These are phyloP conservation scores for Drosophila biarmipes DNA, from an alignment of 1,140 invertebrate species.

Conservation along the genomic window DNA sequence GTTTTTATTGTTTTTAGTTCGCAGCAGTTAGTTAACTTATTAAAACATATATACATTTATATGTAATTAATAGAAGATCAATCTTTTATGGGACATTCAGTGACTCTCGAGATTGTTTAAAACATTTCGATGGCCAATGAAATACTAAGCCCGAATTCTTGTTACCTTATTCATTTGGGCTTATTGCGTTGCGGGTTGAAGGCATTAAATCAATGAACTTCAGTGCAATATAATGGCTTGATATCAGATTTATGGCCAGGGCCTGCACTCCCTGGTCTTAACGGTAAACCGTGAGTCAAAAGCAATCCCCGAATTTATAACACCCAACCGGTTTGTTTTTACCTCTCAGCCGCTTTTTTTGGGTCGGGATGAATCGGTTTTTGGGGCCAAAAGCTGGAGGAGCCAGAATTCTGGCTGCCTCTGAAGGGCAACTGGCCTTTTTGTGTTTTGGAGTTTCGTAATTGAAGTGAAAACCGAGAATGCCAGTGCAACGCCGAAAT, in stretches of 20 bases:
- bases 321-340: constrained; percentile 52
- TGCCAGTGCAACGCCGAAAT: constrained; percentile 66
- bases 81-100: too few species aligned
- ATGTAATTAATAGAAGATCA: not conserved
- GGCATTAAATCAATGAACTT: constrained; percentile 52
- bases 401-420: constrained; percentile 22
- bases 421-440: constrained; percentile 60
- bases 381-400: constrained; percentile 1
- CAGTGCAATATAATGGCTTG: constrained; percentile 40
- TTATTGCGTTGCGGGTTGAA: constrained; percentile 8
- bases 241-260: constrained; percentile 61
- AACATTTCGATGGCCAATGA: not conserved
- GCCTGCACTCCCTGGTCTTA: constrained; percentile 46
- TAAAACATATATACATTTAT: not conserved
- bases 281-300: constrained; percentile 72
- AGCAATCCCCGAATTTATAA: constrained; percentile 59
- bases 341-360: not conserved
- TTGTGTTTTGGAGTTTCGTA: constrained; percentile 51
- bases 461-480: constrained; percentile 73
- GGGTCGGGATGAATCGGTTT: constrained; percentile 1
- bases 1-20: constrained; percentile 18
- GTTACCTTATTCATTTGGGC: constrained; percentile 29
- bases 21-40: constrained; percentile 3
- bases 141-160: constrained; percentile 21
- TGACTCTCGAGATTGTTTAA: not conserved